Conservation (phyloP, 2,113 vertebrate genomes). For the Amazona guildingii region DNA sequence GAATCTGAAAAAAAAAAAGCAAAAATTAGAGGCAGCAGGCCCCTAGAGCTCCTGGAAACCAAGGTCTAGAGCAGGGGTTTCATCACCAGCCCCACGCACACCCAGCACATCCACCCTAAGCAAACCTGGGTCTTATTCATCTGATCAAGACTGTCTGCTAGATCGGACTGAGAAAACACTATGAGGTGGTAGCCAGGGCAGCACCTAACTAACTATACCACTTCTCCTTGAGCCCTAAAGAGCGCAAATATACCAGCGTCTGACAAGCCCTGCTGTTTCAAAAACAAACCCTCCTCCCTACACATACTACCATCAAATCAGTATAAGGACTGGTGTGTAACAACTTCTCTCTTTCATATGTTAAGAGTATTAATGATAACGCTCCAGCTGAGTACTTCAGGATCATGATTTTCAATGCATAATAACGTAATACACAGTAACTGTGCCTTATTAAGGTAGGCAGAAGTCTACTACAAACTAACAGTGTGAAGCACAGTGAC, state of each 20-base stretch:
- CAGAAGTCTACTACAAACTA: background rate
- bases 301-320: background rate
- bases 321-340: background rate
- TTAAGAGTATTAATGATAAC: background rate
- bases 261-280: background rate
- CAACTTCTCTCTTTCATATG: background rate
- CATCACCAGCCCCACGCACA: fast-evolving
- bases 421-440: background rate
- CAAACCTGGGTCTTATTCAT: background rate
- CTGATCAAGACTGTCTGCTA: background rate
- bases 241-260: background rate
- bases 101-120: background rate
- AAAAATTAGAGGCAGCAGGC: background rate
- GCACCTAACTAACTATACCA: background rate
- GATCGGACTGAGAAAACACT: background rate
- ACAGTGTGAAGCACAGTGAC: background rate
- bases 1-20: background rate
- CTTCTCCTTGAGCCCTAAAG: background rate
- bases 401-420: background rate
- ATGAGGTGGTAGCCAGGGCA: background rate
- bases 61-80: background rate
- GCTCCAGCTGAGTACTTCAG: background rate
- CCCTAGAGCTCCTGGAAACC: fast-evolving
- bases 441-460: background rate
- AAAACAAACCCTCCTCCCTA: background rate